Conservation (phyloP, 2,113 vertebrate species). For the Noturus placidus region DNA sequence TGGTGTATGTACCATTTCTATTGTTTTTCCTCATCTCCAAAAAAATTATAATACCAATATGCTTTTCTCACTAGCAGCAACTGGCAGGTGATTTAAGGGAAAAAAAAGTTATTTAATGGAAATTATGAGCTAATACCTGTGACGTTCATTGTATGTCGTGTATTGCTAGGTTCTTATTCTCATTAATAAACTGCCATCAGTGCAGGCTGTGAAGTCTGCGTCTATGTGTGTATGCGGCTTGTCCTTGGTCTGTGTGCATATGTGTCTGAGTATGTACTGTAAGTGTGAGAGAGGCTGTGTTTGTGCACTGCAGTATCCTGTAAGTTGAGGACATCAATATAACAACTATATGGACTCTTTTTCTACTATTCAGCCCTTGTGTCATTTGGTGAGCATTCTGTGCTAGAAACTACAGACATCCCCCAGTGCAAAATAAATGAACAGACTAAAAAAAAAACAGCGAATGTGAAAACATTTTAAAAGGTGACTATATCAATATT, state of each 20-base stretch:
- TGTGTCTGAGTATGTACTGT: not conserved
- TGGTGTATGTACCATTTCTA: not conserved
- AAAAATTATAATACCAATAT: not conserved
- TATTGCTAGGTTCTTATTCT: not conserved
- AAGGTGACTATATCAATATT: not conserved
- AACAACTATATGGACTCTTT: conserved; percentile 12
- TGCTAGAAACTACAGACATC: conserved; percentile 59
- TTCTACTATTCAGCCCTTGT: conserved; percentile 9
- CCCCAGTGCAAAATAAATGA: conserved; percentile 58
- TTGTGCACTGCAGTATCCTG: conserved; percentile 31
- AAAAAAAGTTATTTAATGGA: not conserved
- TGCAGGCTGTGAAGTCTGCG: not conserved
- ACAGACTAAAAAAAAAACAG: not conserved
- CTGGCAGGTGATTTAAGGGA: not conserved
- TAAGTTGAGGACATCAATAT: conserved; percentile 34
- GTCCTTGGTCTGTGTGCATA: conserved; percentile 38
- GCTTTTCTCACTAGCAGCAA: not conserved
- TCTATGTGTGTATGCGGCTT: not conserved
- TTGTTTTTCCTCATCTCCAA: not conserved
- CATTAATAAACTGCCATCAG: conserved; percentile 14
- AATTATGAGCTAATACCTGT: not conserved
- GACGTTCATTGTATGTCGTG: not conserved
- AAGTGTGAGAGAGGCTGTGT: conserved; percentile 12
- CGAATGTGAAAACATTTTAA: not conserved
- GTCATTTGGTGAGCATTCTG: not conserved